A percentile compares a stretch with the other conserved stretches of the same genome.
Conservation (phyloP, 37 sponge, comb jelly and placozoan genomes). For the Aphrocallistes beatrix region DNA sequence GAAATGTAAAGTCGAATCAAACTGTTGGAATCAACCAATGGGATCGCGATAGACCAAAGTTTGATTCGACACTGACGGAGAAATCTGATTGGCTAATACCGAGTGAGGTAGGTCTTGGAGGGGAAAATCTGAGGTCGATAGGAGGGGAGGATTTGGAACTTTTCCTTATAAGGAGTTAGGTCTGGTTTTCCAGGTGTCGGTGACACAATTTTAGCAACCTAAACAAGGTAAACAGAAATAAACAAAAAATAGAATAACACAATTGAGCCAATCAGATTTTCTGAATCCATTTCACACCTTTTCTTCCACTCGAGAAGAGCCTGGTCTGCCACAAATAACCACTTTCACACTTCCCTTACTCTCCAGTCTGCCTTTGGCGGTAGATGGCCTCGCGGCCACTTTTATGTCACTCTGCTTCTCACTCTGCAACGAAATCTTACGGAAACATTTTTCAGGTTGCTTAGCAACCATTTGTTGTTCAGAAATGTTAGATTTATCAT, state of each 20-base stretch:
- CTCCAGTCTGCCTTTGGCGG: not conserved
- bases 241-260: not conserved
- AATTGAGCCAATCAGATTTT: not conserved
- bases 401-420: not conserved
- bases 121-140: slow-evolving; percentile 11
- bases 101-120: not conserved
- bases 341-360: not conserved
- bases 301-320: not conserved
- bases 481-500: not conserved
- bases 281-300: not conserved
- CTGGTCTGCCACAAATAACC: not conserved
- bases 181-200: slow-evolving; percentile 5
- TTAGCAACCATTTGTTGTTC: not conserved
- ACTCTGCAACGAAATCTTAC: not conserved
- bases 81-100: no score
- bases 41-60: no score
- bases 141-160: not conserved
- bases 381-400: not conserved
- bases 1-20: no score
- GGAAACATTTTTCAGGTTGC: not conserved
- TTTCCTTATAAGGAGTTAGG: slow-evolving; percentile 5
- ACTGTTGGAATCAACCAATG: no score
- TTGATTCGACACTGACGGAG: no score
- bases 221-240: not conserved
- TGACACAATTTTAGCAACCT: not conserved